Evolutionary conservation across 2,113 vertebrate genomes (phyloP).

Genomic region (Dromaius novaehollandiae): DNA sequence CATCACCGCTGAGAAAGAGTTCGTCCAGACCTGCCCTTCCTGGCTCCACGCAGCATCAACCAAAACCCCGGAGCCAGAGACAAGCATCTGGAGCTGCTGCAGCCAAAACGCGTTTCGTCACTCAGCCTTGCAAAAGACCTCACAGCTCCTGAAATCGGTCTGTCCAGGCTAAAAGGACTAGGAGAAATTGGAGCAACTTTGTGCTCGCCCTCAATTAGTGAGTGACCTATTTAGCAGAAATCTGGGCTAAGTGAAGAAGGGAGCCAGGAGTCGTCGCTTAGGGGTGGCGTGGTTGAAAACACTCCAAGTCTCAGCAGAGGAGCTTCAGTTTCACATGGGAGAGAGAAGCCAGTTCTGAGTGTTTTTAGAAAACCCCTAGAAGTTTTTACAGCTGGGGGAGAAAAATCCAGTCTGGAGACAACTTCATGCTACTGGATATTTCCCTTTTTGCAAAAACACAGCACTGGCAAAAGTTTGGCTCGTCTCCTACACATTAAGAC

Average conservation of each 20-base stretch:
- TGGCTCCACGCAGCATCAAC: rapidly evolving
- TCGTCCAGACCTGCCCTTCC: background rate
- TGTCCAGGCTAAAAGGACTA: background rate
- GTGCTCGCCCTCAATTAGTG: constrained; percentile 34
- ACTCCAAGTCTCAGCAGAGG: background rate
- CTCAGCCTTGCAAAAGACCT: background rate
- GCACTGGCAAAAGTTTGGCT: background rate
- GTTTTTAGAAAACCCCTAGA: background rate
- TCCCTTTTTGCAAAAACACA: background rate
- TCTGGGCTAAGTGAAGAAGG: constrained; percentile 56
- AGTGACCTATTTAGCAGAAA: constrained; percentile 47
- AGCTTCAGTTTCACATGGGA: background rate
- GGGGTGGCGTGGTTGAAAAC: background rate
- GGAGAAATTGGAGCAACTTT: constrained; percentile 41
- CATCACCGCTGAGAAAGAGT: background rate
- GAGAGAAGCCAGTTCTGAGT: background rate
- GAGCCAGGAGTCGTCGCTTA: background rate
- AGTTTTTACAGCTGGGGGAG: background rate
- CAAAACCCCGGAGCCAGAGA: background rate
- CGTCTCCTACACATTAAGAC: background rate
- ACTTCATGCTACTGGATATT: background rate
- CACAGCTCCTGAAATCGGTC: background rate
- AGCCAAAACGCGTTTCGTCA: background rate
- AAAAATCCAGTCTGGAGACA: background rate
- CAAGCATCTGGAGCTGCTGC: background rate